Conservation (phyloP, 2,888 invertebrate genomes). For the Polyommatus iphigenia region DNA sequence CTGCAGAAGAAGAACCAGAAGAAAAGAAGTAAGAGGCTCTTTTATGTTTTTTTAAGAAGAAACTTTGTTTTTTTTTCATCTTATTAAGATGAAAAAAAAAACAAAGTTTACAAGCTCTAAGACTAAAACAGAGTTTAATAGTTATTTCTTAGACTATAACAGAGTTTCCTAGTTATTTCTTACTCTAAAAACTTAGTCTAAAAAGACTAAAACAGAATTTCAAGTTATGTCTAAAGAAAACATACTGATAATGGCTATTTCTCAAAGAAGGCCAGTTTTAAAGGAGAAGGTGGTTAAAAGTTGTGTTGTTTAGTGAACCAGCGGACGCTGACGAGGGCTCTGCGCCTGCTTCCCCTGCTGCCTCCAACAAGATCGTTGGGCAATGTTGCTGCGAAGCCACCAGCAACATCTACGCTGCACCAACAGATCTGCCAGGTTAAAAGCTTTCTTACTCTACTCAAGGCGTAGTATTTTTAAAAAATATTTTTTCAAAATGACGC, state of each 20-base stretch:
- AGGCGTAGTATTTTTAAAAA: too few relatives aligned
- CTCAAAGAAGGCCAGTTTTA: not conserved
- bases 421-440: constrained; percentile 59
- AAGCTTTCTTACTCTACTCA: not conserved
- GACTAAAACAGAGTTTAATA: too few relatives aligned
- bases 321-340: constrained; percentile 63
- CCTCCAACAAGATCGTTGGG: constrained; percentile 52
- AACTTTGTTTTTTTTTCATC: too few relatives aligned
- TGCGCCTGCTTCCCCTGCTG: constrained; percentile 61
- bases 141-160: too few relatives aligned
- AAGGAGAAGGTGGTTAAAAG: not conserved
- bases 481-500: too few relatives aligned
- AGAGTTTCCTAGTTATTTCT: too few relatives aligned
- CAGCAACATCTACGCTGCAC: constrained; percentile 61
- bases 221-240: too few relatives aligned
- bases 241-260: too few relatives aligned
- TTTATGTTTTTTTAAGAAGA: not conserved
- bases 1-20: constrained; percentile 37
- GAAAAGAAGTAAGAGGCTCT: constrained; percentile 34
- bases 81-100: not conserved
- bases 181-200: too few relatives aligned
- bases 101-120: too few relatives aligned
- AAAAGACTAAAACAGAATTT: too few relatives aligned
- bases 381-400: constrained; percentile 61
- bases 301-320: constrained; percentile 48